Evolutionary conservation across 2,888 invertebrate species (phyloP), one percentile per base, ranked within the genome.

Genomic region (Netelia inedita): DNA sequence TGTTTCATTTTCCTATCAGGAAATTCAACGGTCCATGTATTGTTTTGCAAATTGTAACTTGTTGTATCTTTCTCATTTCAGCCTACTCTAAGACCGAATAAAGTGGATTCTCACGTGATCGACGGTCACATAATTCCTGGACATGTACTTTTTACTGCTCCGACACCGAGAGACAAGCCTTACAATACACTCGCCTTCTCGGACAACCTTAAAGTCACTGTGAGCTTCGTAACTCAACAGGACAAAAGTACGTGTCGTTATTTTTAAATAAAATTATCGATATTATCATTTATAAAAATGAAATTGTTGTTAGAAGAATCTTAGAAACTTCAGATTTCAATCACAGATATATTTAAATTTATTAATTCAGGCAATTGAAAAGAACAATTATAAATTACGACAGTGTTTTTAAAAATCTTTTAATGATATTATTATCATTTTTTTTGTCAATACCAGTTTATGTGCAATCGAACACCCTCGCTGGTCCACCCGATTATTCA

Each of bases 41-140:
- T 19, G 10, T 19, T 1, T 16, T 50, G 11, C 2, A 19, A n/a
- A 8, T 14, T 46, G 21, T 28, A 19, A 61, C 14, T 23, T 14
- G 2, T 50, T 50, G 28, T 6, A 28, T 6, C 69, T 57, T 73
- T 79, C 14, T 21, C 85, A 63, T 91, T 90, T 21, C 91, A 96
- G 96, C 96, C 96, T 83, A 95, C 95, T 23, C 95, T 96, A 10
- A 95, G 97, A 86, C 96, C 96, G 43, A 96, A 96, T 89, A 95
- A 97, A 90, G 96, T 98, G 83, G 98, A 98, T 93, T 96, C 95
- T 66, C 97, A 97, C 93, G 97, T 98, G 79, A 96, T 98, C 85
- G 98, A 98, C 92, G 98, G 98, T 0, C 98, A 98, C 93, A 97
- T 98, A 75, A 97, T 98, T 88, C 97, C 98, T 0, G 96, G 96